phyloP scores from a whole-genome alignment of 2,797 vertebrate genomes.

The Amblyraja radiata region DNA sequence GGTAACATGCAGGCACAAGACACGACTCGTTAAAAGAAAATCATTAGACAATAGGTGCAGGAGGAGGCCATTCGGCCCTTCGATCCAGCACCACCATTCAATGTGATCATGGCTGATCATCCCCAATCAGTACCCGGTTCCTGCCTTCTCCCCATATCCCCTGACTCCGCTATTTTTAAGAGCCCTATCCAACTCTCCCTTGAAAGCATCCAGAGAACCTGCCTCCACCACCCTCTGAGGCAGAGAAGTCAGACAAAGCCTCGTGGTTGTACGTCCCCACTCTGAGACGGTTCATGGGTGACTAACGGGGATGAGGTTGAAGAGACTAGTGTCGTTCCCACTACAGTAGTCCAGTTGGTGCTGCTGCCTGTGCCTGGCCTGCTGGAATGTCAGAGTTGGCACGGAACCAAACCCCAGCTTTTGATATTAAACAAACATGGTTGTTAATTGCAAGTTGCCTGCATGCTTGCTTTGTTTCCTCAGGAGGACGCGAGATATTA shows the following conservation, averaged over 20 bases:
- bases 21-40: neutral
- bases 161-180: too few species aligned
- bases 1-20: neutral
- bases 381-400: neutral
- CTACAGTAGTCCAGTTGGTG: neutral
- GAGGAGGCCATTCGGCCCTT: too few species aligned
- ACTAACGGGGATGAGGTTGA: neutral
- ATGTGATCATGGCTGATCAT: too few species aligned
- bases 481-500: neutral
- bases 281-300: neutral
- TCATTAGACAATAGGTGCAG: too few species aligned
- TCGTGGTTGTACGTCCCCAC: neutral
- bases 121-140: too few species aligned
- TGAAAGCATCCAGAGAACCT: too few species aligned
- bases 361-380: neutral
- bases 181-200: too few species aligned
- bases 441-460: neutral
- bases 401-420: neutral
- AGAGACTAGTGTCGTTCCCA: neutral
- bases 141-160: too few species aligned
- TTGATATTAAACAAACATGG: neutral
- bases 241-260: neutral
- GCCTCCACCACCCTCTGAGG: too few species aligned
- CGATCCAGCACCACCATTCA: too few species aligned
- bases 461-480: neutral